Evolutionary conservation across 2,113 vertebrate species (phyloP).

Genomic region (Pelusios castaneus): DNA sequence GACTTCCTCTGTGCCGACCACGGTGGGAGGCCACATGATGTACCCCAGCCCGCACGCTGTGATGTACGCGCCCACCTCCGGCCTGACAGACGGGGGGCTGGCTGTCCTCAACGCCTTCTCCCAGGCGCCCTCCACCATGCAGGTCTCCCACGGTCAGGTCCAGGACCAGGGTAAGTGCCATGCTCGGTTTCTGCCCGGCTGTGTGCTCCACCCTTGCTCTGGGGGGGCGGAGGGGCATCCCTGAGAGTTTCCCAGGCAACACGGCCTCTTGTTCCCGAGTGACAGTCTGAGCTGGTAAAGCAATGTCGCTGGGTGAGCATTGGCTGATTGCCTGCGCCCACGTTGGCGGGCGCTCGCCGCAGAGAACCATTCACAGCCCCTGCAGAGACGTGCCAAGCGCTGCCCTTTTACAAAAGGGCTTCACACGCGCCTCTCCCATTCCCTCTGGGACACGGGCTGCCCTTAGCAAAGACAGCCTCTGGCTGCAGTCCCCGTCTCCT

Average conservation of each 20-base stretch:
- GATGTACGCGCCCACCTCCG: constrained; percentile 95
- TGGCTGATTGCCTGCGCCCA: too few relatives aligned
- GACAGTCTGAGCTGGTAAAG: too few relatives aligned
- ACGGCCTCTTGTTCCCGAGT: too few relatives aligned
- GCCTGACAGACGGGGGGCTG: constrained; percentile 89
- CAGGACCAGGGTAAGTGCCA: constrained; percentile 91
- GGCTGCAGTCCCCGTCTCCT: not conserved
- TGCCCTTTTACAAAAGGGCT: too few relatives aligned
- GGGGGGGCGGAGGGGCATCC: too few relatives aligned
- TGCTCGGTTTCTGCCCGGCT: not conserved
- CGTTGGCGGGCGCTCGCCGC: too few relatives aligned
- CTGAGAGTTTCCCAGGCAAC: too few relatives aligned
- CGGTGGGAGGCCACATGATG: constrained; percentile 98
- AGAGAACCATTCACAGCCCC: too few relatives aligned
- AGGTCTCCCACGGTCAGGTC: constrained; percentile 92
- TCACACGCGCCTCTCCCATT: not conserved
- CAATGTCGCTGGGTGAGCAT: too few relatives aligned
- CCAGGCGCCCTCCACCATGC: constrained; percentile 91
- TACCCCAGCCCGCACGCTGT: constrained; percentile 94
- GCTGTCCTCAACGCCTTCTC: constrained; percentile 98
- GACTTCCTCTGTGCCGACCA: constrained; percentile 94
- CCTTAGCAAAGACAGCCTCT: not conserved
- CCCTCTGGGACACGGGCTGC: not conserved
- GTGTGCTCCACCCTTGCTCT: too few relatives aligned
- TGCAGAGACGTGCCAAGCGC: not conserved